Evolutionary conservation across 64 coral and sea anemone species (phyloP).

Genomic region (Actinia tenebrosa): DNA sequence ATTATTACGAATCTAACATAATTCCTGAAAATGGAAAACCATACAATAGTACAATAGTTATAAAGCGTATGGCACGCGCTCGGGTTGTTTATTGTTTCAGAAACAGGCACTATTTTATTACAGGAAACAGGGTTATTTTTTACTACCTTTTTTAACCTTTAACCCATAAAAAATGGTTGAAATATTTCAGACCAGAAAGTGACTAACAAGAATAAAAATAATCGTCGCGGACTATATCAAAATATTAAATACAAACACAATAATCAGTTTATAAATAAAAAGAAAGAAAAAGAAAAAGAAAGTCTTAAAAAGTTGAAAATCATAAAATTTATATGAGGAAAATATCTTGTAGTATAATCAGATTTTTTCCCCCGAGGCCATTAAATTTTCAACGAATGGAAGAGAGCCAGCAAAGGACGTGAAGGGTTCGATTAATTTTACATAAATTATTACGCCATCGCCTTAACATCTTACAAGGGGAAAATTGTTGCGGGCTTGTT

Average conservation of each 20-base stretch:
- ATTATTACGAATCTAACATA: too few species aligned
- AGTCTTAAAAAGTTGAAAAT: not conserved
- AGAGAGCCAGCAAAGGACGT: not conserved
- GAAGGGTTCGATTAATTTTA: not conserved
- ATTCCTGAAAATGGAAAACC: not conserved
- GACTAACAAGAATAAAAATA: not conserved
- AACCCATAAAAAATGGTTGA: not conserved
- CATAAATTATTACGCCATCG: conserved; percentile 23
- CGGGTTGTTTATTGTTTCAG: not conserved
- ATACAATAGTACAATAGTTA: not conserved
- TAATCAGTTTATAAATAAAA: not conserved
- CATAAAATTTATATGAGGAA: not conserved
- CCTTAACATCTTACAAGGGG: not conserved
- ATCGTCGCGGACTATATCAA: too few species aligned
- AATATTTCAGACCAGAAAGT: not conserved
- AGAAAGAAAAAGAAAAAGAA: not conserved
- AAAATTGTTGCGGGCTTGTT: not conserved
- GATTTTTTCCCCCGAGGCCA: not conserved
- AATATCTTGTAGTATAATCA: not conserved
- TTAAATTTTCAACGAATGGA: not conserved
- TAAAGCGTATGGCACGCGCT: not conserved
- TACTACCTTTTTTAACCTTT: not conserved
- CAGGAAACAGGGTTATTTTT: not conserved
- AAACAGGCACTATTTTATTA: not conserved
- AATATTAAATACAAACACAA: not conserved